phyloP scores from a whole-genome alignment of 2,113 vertebrate genomes.

The Hyperopisus bebe region DNA sequence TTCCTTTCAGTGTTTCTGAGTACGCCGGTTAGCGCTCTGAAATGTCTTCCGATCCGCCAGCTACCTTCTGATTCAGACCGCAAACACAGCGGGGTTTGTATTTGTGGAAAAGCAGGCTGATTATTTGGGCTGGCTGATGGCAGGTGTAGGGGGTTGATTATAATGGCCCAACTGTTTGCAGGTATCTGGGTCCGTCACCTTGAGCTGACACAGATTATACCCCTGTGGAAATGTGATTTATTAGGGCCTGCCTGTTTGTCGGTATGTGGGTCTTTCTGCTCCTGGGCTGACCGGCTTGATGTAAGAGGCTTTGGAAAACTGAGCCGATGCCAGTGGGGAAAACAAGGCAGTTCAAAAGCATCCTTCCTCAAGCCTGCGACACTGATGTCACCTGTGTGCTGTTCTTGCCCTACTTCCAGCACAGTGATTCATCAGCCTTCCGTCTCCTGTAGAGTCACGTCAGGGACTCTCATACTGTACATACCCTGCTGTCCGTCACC shows the following conservation, averaged over 20 bases:
- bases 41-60: neutral
- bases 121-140: slow-evolving; percentile 16
- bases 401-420: neutral
- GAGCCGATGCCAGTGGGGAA: neutral
- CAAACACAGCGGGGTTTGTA: neutral
- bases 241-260: neutral
- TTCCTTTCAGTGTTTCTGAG: neutral
- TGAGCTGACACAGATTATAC: neutral
- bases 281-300: neutral
- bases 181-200: slow-evolving; percentile 11
- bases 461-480: neutral
- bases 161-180: slow-evolving; percentile 11
- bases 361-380: neutral
- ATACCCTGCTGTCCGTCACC: neutral
- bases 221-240: slow-evolving; percentile 11
- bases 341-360: neutral
- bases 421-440: slow-evolving; percentile 4
- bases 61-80: neutral
- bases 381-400: slow-evolving; percentile 8
- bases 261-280: neutral
- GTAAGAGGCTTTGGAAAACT: neutral
- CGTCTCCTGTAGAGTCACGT: neutral
- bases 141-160: slow-evolving; percentile 21
- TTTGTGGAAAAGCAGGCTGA: neutral
- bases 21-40: neutral